A percentile compares a stretch with the other conserved stretches of the same genome.
phyloP scores from a whole-genome alignment of 2,888 invertebrate species.

The Euplagia quadripunctaria region DNA sequence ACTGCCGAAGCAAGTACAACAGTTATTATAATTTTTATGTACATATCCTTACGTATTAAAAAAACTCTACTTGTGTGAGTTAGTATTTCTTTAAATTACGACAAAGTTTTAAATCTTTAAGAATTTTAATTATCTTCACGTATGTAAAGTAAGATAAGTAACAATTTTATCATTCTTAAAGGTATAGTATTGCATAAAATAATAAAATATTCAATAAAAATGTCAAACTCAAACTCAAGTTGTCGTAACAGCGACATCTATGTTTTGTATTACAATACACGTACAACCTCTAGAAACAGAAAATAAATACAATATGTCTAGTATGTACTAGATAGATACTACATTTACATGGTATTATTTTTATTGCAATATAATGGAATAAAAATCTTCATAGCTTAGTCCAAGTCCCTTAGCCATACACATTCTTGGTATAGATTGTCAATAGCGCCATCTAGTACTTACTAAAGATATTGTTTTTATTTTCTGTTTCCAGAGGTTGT shows the following conservation, averaged over 20 bases:
- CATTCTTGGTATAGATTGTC: no score
- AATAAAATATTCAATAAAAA: neutral
- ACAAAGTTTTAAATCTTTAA: neutral
- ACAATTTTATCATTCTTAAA: neutral
- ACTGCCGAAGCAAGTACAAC: conserved; percentile 75
- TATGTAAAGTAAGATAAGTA: neutral
- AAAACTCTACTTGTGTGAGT: conserved; percentile 45
- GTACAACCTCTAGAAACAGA: neutral
- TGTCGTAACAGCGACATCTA: conserved; percentile 34
- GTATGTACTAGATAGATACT: neutral
- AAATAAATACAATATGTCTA: neutral
- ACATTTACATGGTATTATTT: no score
- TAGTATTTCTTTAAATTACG: conserved; percentile 20
- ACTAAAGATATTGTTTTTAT: no score
- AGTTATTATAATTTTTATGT: fast-evolving
- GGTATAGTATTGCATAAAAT: neutral
- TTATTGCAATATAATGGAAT: no score
- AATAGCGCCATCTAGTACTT: no score
- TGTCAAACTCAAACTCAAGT: neutral
- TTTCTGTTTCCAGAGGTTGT: no score
- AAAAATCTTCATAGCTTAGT: no score
- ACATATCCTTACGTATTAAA: conserved; percentile 20
- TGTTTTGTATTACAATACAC: neutral
- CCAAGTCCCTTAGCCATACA: no score
- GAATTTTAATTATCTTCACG: neutral